phyloP scores from a whole-genome alignment of 2,888 invertebrate genomes.

The Thymelicus lineola region DNA sequence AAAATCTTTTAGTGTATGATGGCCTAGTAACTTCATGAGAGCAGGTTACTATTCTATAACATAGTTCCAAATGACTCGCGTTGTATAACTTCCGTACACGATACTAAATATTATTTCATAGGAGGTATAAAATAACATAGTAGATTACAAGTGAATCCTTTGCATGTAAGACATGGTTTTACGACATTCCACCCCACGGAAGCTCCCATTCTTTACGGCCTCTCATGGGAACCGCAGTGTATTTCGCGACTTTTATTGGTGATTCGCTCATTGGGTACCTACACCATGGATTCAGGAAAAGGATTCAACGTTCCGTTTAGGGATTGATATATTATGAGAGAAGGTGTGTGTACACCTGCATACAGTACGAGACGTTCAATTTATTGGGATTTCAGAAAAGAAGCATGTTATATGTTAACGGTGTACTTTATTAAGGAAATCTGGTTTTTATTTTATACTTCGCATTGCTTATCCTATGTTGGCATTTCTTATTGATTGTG shows the following conservation, averaged over 20 bases:
- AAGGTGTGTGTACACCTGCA: no score
- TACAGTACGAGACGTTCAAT: background rate
- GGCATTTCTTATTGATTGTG: no score
- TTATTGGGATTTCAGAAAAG: background rate
- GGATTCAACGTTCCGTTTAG: constrained; percentile 17
- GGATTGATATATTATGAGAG: constrained; percentile 6
- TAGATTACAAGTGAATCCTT: background rate
- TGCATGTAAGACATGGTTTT: constrained; percentile 17
- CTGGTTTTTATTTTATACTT: background rate
- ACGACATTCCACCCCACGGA: constrained; percentile 17
- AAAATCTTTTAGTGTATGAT: no score
- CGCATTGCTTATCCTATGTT: no score
- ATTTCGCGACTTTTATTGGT: constrained; percentile 24
- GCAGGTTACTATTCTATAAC: no score
- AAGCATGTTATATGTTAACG: background rate
- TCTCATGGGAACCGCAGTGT: constrained; percentile 29
- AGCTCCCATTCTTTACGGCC: constrained; percentile 18
- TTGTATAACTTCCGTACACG: no score
- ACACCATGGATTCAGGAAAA: constrained; percentile 5
- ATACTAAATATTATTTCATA: background rate
- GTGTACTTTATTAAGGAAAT: background rate
- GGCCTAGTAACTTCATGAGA: no score
- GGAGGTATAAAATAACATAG: background rate
- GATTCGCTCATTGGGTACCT: constrained; percentile 26
- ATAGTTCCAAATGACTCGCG: no score